phyloP scores from a whole-genome alignment of 2,888 invertebrate species.

The Crematogaster levior region DNA sequence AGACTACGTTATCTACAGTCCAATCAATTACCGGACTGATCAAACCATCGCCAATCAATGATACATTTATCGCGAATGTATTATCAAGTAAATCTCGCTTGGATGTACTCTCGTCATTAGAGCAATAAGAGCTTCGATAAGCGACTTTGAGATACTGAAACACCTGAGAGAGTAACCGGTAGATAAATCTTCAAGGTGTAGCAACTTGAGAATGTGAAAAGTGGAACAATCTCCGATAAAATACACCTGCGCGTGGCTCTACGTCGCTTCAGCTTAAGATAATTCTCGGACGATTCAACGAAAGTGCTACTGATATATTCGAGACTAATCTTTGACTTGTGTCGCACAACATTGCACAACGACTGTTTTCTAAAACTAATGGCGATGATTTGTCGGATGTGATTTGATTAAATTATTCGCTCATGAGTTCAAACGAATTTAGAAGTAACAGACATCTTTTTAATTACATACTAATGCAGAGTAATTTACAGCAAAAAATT shows the following conservation, averaged over 20 bases:
- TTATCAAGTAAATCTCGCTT: conserved; percentile 55
- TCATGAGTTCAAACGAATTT: neutral
- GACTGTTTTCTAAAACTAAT: neutral
- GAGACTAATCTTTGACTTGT: neutral
- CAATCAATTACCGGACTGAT: conserved; percentile 12
- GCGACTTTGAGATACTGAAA: conserved; percentile 17
- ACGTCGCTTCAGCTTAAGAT: conserved; percentile 22
- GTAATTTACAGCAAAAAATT: neutral
- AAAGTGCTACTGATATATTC: conserved; percentile 7
- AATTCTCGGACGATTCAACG: conserved; percentile 20
- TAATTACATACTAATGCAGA: neutral
- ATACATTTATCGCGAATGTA: conserved; percentile 43
- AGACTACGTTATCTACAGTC: neutral
- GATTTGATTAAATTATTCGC: neutral
- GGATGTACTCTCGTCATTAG: conserved; percentile 51
- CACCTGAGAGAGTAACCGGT: conserved; percentile 48
- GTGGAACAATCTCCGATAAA: conserved; percentile 36
- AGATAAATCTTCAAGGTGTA: conserved; percentile 63
- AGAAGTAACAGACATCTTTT: neutral
- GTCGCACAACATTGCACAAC: neutral
- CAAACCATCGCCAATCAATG: conserved; percentile 57
- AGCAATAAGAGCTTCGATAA: conserved; percentile 57
- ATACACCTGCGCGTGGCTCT: conserved; percentile 3
- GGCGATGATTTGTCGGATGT: neutral
- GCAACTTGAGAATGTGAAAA: conserved; percentile 40